Conservation (phyloP, 2,797 vertebrate genomes). For the Chloroceryle amazona region DNA sequence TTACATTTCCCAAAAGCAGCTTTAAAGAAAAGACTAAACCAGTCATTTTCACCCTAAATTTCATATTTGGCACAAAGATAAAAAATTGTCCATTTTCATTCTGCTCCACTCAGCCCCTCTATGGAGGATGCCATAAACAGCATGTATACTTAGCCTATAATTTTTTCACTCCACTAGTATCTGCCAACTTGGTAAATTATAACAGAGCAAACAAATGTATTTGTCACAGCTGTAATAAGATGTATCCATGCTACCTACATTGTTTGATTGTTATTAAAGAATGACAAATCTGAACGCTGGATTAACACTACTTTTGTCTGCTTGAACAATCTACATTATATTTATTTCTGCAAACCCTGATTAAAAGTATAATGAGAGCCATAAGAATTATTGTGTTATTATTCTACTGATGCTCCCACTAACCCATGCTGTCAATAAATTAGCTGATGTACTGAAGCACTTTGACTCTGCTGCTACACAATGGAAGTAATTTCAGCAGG, state of each 20-base stretch:
- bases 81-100: background rate
- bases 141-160: background rate
- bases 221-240: background rate
- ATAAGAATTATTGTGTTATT: background rate
- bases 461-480: background rate
- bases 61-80: background rate
- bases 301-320: background rate
- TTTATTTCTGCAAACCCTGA: background rate
- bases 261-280: background rate
- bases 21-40: background rate
- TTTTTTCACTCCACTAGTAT: background rate
- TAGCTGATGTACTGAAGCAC: background rate
- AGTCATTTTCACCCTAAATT: background rate
- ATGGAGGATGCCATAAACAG: background rate
- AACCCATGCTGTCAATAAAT: background rate
- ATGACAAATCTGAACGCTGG: background rate
- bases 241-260: background rate
- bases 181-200: background rate
- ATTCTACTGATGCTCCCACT: background rate
- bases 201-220: background rate
- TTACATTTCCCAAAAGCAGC: background rate
- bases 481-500: background rate
- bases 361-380: background rate
- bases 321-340: background rate
- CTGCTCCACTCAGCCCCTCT: background rate